These are phyloP conservation scores for Melanotaenia pygmaea DNA, from an alignment of 2,797 vertebrate genomes.

Conservation along the genomic window DNA sequence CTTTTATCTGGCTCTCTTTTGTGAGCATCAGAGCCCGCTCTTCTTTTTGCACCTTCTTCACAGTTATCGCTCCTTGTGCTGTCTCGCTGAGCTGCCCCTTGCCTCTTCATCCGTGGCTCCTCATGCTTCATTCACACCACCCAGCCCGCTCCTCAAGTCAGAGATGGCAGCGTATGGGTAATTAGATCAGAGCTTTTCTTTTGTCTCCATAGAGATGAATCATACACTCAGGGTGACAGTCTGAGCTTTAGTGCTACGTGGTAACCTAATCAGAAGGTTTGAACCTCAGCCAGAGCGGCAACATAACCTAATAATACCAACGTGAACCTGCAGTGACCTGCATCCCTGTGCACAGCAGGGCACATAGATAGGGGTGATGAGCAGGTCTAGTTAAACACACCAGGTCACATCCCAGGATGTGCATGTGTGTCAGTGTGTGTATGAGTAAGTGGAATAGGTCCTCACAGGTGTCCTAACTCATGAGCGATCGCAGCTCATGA, in stretches of 20 bases:
- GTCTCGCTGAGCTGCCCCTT: slow-evolving; percentile 20
- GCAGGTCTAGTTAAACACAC: slow-evolving; percentile 68
- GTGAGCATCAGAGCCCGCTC: slow-evolving; percentile 33
- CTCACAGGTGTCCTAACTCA: slow-evolving; percentile 81
- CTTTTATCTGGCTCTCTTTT: slow-evolving; percentile 60
- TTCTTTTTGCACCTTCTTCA: slow-evolving; percentile 26
- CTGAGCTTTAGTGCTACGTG: slow-evolving; percentile 70
- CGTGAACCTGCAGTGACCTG: slow-evolving; percentile 76
- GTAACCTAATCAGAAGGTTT: slow-evolving; percentile 80
- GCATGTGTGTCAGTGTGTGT: slow-evolving; percentile 25
- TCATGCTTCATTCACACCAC: slow-evolving; percentile 43
- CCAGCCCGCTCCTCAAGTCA: slow-evolving; percentile 49
- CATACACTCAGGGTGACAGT: slow-evolving; percentile 78
- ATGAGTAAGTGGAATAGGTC: slow-evolving; percentile 37
- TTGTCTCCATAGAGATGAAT: slow-evolving; percentile 82
- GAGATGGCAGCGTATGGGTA: slow-evolving; percentile 72
- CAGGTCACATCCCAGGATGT: slow-evolving; percentile 65
- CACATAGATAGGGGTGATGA: slow-evolving; percentile 56
- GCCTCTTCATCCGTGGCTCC: slow-evolving; percentile 42
- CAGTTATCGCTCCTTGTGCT: slow-evolving; percentile 23
- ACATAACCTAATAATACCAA: slow-evolving; percentile 75
- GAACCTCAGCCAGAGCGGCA: slow-evolving; percentile 70
- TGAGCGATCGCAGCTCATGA: slow-evolving; percentile 75
- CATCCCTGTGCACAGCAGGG: slow-evolving; percentile 55
- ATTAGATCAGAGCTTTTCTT: slow-evolving; percentile 80